Conservation (phyloP, 2,888 invertebrate species). For the Zaprionus obscuricornis region DNA sequence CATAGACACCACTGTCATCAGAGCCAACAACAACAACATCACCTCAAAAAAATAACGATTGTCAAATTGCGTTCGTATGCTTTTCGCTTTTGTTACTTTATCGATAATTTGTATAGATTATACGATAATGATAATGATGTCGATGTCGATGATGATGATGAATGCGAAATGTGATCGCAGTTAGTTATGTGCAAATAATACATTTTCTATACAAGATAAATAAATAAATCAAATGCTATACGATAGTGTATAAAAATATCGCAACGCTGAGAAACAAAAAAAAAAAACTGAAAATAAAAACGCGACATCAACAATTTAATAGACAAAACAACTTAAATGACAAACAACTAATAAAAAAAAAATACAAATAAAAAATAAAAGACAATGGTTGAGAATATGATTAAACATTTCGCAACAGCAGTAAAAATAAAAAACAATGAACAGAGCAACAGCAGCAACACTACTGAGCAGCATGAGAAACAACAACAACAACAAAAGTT, state of each 20-base stretch:
- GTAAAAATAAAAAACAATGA: constrained; percentile 20
- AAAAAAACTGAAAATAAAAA: not conserved
- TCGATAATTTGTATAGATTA: too few species aligned
- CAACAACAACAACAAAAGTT: constrained; percentile 64
- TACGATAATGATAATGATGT: too few species aligned
- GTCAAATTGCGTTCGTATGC: too few species aligned
- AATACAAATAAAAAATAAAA: constrained; percentile 50
- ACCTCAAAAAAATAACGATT: too few species aligned
- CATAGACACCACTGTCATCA: too few species aligned
- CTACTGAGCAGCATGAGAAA: constrained; percentile 22
- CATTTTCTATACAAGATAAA: too few species aligned
- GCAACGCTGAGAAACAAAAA: constrained; percentile 1
- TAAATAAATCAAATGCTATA: too few species aligned
- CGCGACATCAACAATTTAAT: not conserved
- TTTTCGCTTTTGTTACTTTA: too few species aligned
- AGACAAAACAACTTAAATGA: constrained; percentile 11
- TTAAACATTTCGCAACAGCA: constrained; percentile 47
- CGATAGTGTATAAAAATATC: not conserved
- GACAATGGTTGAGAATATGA: constrained; percentile 24
- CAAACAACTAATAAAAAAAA: constrained; percentile 25
- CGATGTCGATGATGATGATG: too few species aligned
- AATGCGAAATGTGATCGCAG: too few species aligned
- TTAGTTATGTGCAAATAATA: too few species aligned
- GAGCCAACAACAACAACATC: too few species aligned
- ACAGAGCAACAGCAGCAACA: constrained; percentile 5